Base-by-base conservation (phyloP, 2,888 invertebrate genomes). In the Trichogramma dendrolimi region DNA sequence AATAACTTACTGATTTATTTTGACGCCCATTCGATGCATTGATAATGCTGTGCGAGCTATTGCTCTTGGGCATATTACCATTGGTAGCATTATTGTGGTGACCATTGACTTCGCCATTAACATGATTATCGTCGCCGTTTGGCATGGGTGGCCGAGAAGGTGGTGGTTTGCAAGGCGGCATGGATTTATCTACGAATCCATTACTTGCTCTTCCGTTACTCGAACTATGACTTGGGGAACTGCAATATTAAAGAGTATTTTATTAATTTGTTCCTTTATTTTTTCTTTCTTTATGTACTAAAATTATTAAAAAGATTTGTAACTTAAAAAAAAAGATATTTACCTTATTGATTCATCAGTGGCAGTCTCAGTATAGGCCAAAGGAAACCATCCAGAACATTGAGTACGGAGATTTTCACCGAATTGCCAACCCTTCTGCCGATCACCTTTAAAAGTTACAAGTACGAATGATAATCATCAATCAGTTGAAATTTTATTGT, bases 351-450 rank as follows among this genome's bases (percentile, higher is more conserved):
- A 83, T 69, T 87, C 88, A 71, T 87, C 89, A 60, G 86, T 81
- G 55, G 88, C 83, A n/a, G 83, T 83, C 80, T 94, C 94, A 42
- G 95, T 94, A 75, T 95, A 96, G n/a, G 95, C 94, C 66, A 95
- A 81, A 1, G 96, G 96, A 80, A 96, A 96, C 96, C 96, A 96
- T 43, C 96, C 96, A 68, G 92, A 90, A 75, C 90, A 88, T 76
- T 93, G 92, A n/a, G 92, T 94, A 60, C 93, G 85, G 69, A 92
- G 80, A 80, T 96, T 96, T 79, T 95, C 94, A n/a, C 96, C 96
- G 73, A 94, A 96, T 80, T 96, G 95, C 96, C 96, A 96, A 39
- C 96, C 96, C 78, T 95, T 95, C 69, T 92, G 93, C 70, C 92
- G 85, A 72, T 93, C 94, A 38, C 95, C 83, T 83, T 47, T 40